These are phyloP conservation scores for Ophion ventricosus DNA, from an alignment of 2,888 invertebrate genomes.

Conservation along the genomic window DNA sequence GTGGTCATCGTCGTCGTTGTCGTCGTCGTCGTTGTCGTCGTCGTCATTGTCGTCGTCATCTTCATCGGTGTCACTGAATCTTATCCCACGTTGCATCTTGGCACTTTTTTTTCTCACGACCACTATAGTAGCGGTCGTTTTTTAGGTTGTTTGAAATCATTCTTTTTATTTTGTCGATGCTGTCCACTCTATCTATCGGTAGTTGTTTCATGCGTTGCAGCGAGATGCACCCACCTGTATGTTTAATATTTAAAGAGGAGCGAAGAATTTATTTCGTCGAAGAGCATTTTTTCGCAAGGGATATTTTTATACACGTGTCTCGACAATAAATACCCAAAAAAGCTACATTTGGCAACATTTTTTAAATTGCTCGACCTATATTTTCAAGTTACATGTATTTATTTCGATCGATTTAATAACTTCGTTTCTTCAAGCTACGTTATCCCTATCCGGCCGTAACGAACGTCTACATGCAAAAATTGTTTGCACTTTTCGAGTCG, in stretches of 20 bases:
- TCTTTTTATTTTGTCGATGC: background rate
- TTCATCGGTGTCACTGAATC: background rate
- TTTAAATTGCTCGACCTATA: background rate
- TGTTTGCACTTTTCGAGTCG: background rate
- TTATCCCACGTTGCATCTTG: background rate
- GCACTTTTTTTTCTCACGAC: background rate
- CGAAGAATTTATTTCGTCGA: background rate
- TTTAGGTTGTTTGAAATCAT: slow-evolving; percentile 1
- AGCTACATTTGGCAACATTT: background rate
- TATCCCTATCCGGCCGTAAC: background rate
- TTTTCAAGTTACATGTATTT: background rate
- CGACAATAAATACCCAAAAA: background rate
- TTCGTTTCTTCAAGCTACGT: background rate
- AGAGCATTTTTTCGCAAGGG: background rate
- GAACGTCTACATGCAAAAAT: background rate
- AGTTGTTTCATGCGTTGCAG: slow-evolving; percentile 2
- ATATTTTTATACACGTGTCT: background rate
- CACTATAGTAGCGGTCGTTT: background rate
- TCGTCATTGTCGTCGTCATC: background rate
- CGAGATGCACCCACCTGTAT: slow-evolving; percentile 13
- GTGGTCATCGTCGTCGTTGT: background rate
- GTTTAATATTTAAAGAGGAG: background rate
- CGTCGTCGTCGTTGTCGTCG: too few relatives aligned
- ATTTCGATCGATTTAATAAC: background rate
- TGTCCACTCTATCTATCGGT: background rate